Conservation (phyloP, 2,113 vertebrate species). For the Rafetus swinhoei region DNA sequence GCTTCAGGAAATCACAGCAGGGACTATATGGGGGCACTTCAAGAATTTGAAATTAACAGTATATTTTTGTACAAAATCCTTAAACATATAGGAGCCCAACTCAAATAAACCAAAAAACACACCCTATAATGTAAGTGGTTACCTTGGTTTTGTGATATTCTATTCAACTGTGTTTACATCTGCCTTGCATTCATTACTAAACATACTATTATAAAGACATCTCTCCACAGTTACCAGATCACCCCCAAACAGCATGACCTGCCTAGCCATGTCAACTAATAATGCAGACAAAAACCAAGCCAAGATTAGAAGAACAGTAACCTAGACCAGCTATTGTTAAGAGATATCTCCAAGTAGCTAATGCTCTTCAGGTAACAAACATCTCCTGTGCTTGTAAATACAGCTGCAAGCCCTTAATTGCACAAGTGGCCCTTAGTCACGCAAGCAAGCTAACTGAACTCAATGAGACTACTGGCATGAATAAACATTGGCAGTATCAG, state of each 20-base stretch:
- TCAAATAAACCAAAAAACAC: not conserved
- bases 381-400: fast-evolving
- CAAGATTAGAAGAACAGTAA: not conserved
- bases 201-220: not conserved
- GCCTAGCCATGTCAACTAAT: not conserved
- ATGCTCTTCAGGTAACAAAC: not conserved
- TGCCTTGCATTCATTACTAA: conserved; percentile 46
- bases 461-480: fast-evolving
- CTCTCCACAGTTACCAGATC: not conserved
- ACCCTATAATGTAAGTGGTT: not conserved
- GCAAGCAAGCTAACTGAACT: not conserved
- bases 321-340: not conserved
- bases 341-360: not conserved
- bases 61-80: conserved; percentile 21
- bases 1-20: not conserved
- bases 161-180: not conserved
- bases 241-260: conserved; percentile 1
- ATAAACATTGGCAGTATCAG: too few species aligned
- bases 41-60: conserved; percentile 36
- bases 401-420: not conserved
- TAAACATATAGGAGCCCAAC: conserved; percentile 11
- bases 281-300: not conserved
- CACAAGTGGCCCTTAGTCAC: not conserved
- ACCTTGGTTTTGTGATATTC: not conserved
- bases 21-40: not conserved